Percentiles rank a stretch among this genome's conserved stretches.
Evolutionary conservation across 1,140 invertebrate genomes (phyloP).

Genomic region (Megathymus violae): DNA sequence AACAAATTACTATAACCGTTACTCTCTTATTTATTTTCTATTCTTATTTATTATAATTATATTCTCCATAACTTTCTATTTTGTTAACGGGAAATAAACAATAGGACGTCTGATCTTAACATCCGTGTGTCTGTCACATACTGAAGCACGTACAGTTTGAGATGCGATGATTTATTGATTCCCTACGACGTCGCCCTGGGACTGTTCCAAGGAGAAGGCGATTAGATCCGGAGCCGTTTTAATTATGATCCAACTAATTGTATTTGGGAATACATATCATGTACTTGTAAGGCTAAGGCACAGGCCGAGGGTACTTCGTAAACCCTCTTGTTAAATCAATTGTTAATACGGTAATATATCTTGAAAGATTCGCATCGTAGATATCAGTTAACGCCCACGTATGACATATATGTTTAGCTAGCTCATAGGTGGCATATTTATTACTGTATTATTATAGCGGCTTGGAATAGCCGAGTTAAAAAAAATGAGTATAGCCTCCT

Average conservation of each 20-base stretch:
- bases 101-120: neutral
- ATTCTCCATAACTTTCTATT: no score
- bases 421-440: no score
- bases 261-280: slow-evolving; percentile 42
- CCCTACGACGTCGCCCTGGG: slow-evolving; percentile 43
- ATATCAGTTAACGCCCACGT: slow-evolving; percentile 23
- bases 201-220: slow-evolving; percentile 42
- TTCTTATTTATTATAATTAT: no score
- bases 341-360: slow-evolving; percentile 29
- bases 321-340: slow-evolving; percentile 34
- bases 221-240: slow-evolving; percentile 53
- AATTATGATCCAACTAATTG: slow-evolving; percentile 64
- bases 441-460: no score
- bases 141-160: slow-evolving; percentile 49
- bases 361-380: slow-evolving; percentile 17
- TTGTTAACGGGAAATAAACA: no score
- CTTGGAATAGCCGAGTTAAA: no score
- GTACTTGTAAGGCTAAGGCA: slow-evolving; percentile 25
- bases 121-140: slow-evolving; percentile 43
- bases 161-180: slow-evolving; percentile 71
- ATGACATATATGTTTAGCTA: neutral
- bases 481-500: no score
- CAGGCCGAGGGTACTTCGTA: slow-evolving; percentile 29
- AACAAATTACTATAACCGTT: no score
- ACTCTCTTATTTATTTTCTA: neutral